Evolutionary conservation across 2,113 vertebrate genomes (phyloP), one percentile per base, ranked within the genome.

Genomic region (Chloropsis cyanopogon): DNA sequence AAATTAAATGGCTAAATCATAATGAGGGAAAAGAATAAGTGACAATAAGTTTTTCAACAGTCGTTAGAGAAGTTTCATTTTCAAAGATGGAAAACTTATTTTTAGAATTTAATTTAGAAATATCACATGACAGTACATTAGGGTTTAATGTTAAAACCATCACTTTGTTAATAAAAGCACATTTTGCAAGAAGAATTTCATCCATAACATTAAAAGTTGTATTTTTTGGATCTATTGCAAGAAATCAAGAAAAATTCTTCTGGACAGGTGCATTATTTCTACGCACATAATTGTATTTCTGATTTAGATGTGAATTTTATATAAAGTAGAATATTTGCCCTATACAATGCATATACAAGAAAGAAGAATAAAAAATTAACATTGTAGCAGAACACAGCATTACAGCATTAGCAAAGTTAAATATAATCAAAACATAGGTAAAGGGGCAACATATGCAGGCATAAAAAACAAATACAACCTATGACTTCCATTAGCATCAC

Each of bases 21-120:
- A 72, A 72, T 69, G 23, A 65, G 21, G 42, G 76, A 85, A 88
- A 44, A 65, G 12, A 82, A 85, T 31, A 24, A 76, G 17, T 12
- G 16, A 70, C 54, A 90, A 82, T 56, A 93, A 92, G 69, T 82
- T 80, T 78, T 85, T 89, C 63, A 79, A 39, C 0, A 92, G 28
- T 83, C 63, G 80, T 72, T 65, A 79, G 25, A 79, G n/a, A 80
- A 80, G 25, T 82, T 87, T 79, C 2, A 2, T 69, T 90, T 87
- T 65, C 23, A 69, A 79, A 85, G 49, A 65, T 0, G 0, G 44
- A 82, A 39, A 16, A 81, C 17, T 31, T 86, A 73, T 69, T 93
- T 92, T 93, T 80, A 86, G 47, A 92, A 82, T 47, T 79, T 13
- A 47, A 90, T 82, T 78, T 91, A 49, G 49, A 78, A 83, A 81